A percentile compares a stretch with the other conserved stretches of the same genome.
phyloP scores from a whole-genome alignment of 2,797 vertebrate species.

The Pampus argenteus region DNA sequence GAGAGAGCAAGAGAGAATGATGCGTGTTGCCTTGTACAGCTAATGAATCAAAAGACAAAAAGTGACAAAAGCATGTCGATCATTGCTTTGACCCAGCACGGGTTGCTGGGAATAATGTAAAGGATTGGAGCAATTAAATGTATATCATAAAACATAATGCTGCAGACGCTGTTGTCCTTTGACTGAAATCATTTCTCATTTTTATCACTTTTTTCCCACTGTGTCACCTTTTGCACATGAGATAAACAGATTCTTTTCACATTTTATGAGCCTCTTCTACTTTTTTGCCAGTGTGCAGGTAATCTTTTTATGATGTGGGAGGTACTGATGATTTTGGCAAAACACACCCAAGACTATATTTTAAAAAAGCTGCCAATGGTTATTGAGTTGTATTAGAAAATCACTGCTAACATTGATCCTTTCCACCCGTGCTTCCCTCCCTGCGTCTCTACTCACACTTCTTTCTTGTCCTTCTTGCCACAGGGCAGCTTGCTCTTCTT shows the following conservation, averaged over 20 bases:
- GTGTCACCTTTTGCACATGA: too few species aligned
- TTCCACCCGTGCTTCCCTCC: background rate
- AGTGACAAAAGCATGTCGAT: background rate
- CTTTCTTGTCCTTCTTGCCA: constrained; percentile 83
- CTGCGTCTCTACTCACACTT: constrained; percentile 83
- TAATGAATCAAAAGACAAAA: background rate
- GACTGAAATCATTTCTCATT: too few species aligned
- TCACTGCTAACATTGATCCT: background rate
- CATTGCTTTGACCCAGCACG: background rate
- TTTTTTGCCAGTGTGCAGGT: too few species aligned
- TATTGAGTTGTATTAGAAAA: constrained; percentile 3
- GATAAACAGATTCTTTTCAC: too few species aligned
- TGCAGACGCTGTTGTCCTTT: too few species aligned
- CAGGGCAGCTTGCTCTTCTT: constrained; percentile 88
- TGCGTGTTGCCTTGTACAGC: background rate
- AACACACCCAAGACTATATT: too few species aligned
- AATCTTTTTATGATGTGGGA: too few species aligned
- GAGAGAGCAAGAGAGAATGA: background rate
- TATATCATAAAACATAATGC: too few species aligned
- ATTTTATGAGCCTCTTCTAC: too few species aligned
- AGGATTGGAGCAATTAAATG: background rate
- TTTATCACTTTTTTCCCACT: too few species aligned
- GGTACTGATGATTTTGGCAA: too few species aligned
- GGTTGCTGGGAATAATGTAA: background rate
- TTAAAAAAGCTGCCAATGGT: background rate